Evolutionary conservation across 2,113 vertebrate species (phyloP), one percentile per base, ranked within the genome.

Genomic region (Takifugu flavidus): DNA sequence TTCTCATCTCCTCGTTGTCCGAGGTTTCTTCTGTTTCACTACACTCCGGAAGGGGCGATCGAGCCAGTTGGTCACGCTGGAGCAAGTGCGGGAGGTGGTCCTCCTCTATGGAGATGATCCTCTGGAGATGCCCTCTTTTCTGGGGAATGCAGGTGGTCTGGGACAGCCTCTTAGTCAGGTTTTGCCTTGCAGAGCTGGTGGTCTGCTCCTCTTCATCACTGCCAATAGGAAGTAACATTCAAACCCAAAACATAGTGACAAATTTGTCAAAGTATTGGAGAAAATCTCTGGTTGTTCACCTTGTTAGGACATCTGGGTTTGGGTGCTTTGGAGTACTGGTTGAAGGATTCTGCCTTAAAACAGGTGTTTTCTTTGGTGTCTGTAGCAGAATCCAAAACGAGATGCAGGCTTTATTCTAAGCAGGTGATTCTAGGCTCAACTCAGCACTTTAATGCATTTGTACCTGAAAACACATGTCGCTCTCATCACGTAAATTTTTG

Each of bases 81-180:
- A 95, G 90, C 64, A 96, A 81, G 13, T 95, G 91, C 10, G 95
- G 95, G n/a, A 97, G 80, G 59, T 87, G 95, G 81, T 99, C 96
- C 77, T 99, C 95, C 74, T 99, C 96, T 12, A 98, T 94, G 65
- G 96, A 97, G 83, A 98, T 95, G 87, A 99, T 94, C 76, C 95
- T 94, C 71, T 82, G 92, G 11, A 99, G 82, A 1, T 66, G 89
- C 0, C 42, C 67, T 59, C 62, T 72, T 1, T 39, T 54, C 20
- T 49, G 51, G 3, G 64, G 68, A 5, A 44, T 44, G 20, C 43
- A 0, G 10, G 68, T 15, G 0, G 53, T 28, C 26, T 65, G 70
- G 1, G 12, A 5, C 0, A 44, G 55, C 6, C 69, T 88, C 50
- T 88, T 92, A 62, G 84, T 8, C n/a, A 87, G 80, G 72, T 59